A percentile compares a stretch with the other conserved stretches of the same genome.
These are phyloP conservation scores for Proisotoma minuta DNA, from an alignment of 2,888 invertebrate species.

Conservation along the genomic window DNA sequence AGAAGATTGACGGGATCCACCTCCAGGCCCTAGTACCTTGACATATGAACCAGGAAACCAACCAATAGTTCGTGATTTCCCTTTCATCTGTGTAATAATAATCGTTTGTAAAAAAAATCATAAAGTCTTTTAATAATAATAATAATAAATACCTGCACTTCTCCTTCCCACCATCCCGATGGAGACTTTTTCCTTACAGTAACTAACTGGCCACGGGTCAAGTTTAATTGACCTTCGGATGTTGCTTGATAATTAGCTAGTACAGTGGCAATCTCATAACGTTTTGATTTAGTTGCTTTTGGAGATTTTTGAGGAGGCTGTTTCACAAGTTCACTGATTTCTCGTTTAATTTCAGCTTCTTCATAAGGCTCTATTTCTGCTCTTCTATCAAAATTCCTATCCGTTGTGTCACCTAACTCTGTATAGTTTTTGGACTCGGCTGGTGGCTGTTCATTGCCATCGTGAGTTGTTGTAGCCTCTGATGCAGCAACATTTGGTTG, in stretches of 20 bases:
- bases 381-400: constrained; percentile 17
- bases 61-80: constrained; percentile 85
- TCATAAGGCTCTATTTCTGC: constrained; percentile 44
- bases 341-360: constrained; percentile 47
- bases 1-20: constrained; percentile 45
- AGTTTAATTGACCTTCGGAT: constrained; percentile 83
- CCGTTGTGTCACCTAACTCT: constrained; percentile 2
- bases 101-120: not conserved
- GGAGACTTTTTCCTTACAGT: constrained; percentile 95
- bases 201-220: constrained; percentile 85
- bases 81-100: constrained; percentile 56
- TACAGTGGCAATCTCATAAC: constrained; percentile 80
- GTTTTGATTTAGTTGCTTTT: constrained; percentile 39
- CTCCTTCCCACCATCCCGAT: constrained; percentile 99
- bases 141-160: constrained; percentile 68
- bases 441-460: constrained; percentile 8
- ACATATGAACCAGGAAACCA: constrained; percentile 88
- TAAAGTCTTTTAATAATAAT: not conserved
- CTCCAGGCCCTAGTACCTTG: constrained; percentile 49
- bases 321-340: constrained; percentile 38
- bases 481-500: constrained; percentile 27
- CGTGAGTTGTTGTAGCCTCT: constrained; percentile 8
- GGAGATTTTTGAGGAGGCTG: constrained; percentile 44
- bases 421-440: constrained; percentile 7
- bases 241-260: constrained; percentile 80